Conservation (phyloP, 2,113 vertebrate genomes). For the Nycticryphes semicollaris region DNA sequence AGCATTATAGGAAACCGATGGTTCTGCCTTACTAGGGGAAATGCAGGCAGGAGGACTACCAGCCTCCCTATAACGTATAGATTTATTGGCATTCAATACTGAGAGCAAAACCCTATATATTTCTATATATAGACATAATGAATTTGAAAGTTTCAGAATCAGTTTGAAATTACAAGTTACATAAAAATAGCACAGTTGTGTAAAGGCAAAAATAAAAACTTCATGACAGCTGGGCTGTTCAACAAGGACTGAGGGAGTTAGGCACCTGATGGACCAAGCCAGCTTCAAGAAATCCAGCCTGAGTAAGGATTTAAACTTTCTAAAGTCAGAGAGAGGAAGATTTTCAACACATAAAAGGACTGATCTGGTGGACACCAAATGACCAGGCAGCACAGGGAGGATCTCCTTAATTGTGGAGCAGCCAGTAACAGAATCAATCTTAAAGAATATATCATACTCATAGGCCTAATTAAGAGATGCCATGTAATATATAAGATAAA, state of each 20-base stretch:
- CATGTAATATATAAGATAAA: neutral
- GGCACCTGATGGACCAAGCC: neutral
- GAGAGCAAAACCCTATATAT: neutral
- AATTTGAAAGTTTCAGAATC: neutral
- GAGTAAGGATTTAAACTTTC: neutral
- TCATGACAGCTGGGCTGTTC: neutral
- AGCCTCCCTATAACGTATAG: neutral
- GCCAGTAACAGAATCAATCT: neutral
- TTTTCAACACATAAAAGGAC: neutral
- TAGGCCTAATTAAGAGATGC: neutral
- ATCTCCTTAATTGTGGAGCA: neutral
- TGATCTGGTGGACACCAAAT: neutral
- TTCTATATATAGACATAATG: neutral
- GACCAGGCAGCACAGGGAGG: neutral
- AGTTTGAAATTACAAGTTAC: neutral
- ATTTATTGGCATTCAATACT: neutral
- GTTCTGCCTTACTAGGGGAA: neutral
- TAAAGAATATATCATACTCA: neutral
- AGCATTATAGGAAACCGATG: neutral
- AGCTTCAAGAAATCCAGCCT: neutral
- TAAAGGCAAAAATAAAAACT: conserved; percentile 4
- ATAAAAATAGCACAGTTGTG: neutral
- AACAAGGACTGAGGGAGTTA: neutral
- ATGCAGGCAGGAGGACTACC: neutral
- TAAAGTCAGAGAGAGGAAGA: neutral